Percentiles rank a stretch among this genome's conserved stretches.
These are phyloP conservation scores for Callocephalon fimbriatum DNA, from an alignment of 2,113 vertebrate species.

Conservation along the genomic window DNA sequence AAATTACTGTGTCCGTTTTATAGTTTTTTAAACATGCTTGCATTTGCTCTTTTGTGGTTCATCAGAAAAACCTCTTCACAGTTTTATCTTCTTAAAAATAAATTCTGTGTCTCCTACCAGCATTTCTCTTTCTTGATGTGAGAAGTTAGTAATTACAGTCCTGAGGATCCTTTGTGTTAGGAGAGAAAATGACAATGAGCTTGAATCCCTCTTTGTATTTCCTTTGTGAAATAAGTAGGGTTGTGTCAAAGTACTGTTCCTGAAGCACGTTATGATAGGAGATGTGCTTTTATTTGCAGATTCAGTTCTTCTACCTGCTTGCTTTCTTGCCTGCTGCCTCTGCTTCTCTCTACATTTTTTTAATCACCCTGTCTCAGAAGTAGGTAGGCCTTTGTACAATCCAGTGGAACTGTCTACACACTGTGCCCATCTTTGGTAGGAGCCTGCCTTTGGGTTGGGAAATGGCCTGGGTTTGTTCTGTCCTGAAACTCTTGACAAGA, in stretches of 20 bases:
- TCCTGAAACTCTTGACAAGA: neutral
- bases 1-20: conserved; percentile 1
- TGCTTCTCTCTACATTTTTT: neutral
- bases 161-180: neutral
- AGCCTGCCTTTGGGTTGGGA: neutral
- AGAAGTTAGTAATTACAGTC: conserved; percentile 51
- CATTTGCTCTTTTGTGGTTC: conserved; percentile 30
- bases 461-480: neutral
- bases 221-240: conserved; percentile 33
- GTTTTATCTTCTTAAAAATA: conserved; percentile 44
- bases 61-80: conserved; percentile 18
- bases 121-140: conserved; percentile 10
- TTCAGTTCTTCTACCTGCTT: neutral
- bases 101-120: neutral
- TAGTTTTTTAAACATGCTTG: neutral
- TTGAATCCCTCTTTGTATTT: conserved; percentile 32
- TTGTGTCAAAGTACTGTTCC: conserved; percentile 23
- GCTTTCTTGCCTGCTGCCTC: conserved; percentile 8
- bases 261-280: neutral
- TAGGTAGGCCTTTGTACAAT: neutral
- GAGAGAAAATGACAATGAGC: conserved; percentile 9
- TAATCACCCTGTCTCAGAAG: neutral
- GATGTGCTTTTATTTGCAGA: neutral
- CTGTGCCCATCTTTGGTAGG: accelerated
- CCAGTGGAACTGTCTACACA: neutral